Conservation (phyloP, 2,888 invertebrate species). For the Neria commutata region DNA sequence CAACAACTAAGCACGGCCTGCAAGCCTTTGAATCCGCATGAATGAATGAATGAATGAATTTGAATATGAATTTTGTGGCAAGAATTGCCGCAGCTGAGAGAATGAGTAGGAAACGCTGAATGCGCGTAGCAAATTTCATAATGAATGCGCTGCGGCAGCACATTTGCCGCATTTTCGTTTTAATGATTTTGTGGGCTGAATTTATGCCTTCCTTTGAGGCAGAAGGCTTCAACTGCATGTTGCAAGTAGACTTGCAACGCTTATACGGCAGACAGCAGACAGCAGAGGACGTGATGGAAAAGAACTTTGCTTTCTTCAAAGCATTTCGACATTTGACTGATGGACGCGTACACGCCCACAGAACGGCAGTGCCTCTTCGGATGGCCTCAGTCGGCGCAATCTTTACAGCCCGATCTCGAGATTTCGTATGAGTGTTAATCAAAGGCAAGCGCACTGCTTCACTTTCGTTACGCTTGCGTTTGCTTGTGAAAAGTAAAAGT, state of each 20-base stretch:
- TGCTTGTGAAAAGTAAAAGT: too few relatives aligned
- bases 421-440: not conserved
- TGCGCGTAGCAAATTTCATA: too few relatives aligned
- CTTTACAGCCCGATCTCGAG: not conserved
- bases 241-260: not conserved
- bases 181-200: conserved; percentile 26
- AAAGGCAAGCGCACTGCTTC: not conserved
- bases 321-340: not conserved
- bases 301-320: too few relatives aligned
- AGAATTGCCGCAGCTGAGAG: not conserved
- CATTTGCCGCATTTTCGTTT: not conserved
- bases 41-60: conserved; percentile 9
- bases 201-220: conserved; percentile 47
- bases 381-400: not conserved
- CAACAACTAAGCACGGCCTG: too few relatives aligned
- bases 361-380: not conserved
- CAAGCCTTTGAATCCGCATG: conserved; percentile 1
- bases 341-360: too few relatives aligned
- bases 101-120: too few relatives aligned
- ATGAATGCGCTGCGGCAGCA: not conserved
- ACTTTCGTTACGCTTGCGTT: too few relatives aligned
- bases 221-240: not conserved
- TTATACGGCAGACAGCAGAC: not conserved
- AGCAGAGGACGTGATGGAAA: too few relatives aligned
- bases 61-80: not conserved